Conservation (phyloP, 2,113 vertebrate genomes). For the Chitala chitala region DNA sequence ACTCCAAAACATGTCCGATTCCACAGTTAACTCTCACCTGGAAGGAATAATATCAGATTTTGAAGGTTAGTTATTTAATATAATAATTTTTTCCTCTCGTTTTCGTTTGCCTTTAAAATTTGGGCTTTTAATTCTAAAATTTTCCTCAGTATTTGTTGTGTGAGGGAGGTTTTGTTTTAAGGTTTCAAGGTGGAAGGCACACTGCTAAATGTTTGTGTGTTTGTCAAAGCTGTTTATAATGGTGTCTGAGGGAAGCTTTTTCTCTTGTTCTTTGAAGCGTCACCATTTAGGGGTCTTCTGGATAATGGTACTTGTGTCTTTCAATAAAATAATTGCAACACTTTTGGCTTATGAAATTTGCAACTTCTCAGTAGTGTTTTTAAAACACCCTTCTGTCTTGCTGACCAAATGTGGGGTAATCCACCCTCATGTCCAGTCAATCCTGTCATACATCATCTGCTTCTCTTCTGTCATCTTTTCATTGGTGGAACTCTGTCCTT, state of each 20-base stretch:
- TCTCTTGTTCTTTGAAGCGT: not conserved
- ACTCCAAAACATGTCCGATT: conserved; percentile 82
- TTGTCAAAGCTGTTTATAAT: not conserved
- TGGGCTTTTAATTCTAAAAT: not conserved
- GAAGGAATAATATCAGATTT: conserved; percentile 98
- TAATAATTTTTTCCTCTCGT: not conserved
- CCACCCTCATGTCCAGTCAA: not conserved
- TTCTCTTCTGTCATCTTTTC: not conserved
- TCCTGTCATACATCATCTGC: no score
- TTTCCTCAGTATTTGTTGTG: not conserved
- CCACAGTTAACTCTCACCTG: conserved; percentile 91
- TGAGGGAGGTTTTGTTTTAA: not conserved
- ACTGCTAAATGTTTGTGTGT: not conserved
- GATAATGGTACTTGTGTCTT: not conserved
- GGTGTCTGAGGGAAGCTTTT: not conserved
- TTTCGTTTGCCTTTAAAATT: not conserved
- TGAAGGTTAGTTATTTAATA: conserved; percentile 77
- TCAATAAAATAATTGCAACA: not conserved
- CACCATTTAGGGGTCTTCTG: not conserved
- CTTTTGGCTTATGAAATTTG: not conserved
- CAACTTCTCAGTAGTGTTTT: not conserved
- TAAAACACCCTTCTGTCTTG: not conserved
- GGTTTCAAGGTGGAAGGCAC: not conserved
- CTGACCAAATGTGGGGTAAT: not conserved
- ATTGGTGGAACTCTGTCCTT: not conserved